Evolutionary conservation across 2,113 vertebrate species (phyloP), one percentile per base, ranked within the genome.

Genomic region (Hemichromis elongatus): DNA sequence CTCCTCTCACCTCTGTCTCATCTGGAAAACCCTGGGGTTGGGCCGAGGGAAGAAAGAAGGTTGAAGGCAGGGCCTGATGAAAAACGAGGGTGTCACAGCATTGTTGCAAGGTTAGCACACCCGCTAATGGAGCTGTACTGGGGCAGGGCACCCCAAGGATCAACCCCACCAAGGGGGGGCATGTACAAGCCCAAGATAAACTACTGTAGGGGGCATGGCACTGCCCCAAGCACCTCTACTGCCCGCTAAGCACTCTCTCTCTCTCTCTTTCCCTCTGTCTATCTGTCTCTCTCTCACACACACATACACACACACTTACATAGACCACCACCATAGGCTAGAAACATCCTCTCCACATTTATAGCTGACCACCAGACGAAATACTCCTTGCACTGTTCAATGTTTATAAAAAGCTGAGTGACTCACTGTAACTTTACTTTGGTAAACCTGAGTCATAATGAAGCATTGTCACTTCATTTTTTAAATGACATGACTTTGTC

Each of bases 81-180:
- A 96, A 96, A 97, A 96, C 95, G 95, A 96, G 96, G 95, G 95
- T 96, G 95, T 97, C 96, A 97, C 94, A 90, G 94, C 93, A 95
- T 97, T 97, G 96, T 96, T 97, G 96, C 96, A 96, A 97, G 96
- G 98, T 98, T 97, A 97, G 97, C 97, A 97, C 96, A 97, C 95
- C 93, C 94, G 92, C 95, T 97, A 97, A 97, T 96, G 95, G 95
- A 96, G 96, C 86, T 95, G 93, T 94, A 94, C 93, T 93, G 93
- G 89, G 95, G 92, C 95, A 93, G 95, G 95, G 94, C 92, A 89
- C 96, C 94, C 95, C 86, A 13, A 93, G 93, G 95, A 95, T 95
- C 90, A 92, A 95, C 95, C 95, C 92, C 90, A 45, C 92, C 94
- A 90, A 94, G 92, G 88, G 92, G 94, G 94, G 93, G 94, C 94